Conservation (phyloP, 2,113 vertebrate genomes). For the Clarias magur region DNA sequence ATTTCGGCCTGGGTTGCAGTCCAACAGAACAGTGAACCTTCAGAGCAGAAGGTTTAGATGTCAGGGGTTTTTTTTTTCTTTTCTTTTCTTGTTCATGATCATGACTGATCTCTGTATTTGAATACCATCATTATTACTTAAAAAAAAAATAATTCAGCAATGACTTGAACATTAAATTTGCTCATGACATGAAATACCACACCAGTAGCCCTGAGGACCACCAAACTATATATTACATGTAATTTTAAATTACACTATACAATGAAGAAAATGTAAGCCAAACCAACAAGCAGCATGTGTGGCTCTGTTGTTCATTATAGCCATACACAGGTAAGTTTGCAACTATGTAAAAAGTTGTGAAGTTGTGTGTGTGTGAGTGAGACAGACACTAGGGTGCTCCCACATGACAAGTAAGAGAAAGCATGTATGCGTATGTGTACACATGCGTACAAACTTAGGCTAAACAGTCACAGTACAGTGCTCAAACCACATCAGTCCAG, state of each 20-base stretch:
- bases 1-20: background rate
- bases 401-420: background rate
- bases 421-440: background rate
- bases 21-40: constrained; percentile 1
- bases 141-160: background rate
- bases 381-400: background rate
- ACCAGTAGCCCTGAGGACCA: background rate
- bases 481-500: background rate
- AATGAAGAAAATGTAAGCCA: background rate
- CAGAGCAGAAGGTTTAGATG: background rate
- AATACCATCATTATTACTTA: background rate
- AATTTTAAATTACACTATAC: background rate
- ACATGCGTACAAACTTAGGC: background rate
- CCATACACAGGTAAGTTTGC: background rate
- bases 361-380: background rate
- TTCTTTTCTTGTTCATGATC: background rate
- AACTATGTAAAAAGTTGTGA: background rate
- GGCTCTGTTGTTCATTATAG: background rate
- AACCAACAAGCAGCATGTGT: background rate
- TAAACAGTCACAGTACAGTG: background rate
- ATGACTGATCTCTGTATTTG: background rate
- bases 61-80: background rate
- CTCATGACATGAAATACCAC: background rate
- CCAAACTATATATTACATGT: background rate
- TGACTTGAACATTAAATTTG: background rate